Evolutionary conservation across 2,888 invertebrate species (phyloP).

Genomic region (Onchidella celtica): DNA sequence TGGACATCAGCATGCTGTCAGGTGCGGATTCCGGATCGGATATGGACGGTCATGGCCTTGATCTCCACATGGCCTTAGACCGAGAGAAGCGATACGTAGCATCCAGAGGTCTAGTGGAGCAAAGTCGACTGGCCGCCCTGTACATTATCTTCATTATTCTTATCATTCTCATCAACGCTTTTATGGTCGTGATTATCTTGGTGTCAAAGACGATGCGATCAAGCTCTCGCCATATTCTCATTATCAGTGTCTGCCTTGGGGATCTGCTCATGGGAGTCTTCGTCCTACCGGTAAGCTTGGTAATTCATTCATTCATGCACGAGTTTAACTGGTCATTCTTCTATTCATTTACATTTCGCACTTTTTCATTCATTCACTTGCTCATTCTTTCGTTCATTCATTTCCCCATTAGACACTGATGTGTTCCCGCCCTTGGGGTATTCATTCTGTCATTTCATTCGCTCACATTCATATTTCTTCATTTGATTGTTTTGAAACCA

Average conservation of each 20-base stretch:
- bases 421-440: too few relatives aligned
- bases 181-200: slow-evolving; percentile 50
- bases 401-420: neutral
- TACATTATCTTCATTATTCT: slow-evolving; percentile 50
- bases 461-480: too few relatives aligned
- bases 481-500: too few relatives aligned
- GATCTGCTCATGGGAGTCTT: slow-evolving; percentile 52
- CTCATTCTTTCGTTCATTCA: too few relatives aligned
- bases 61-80: neutral
- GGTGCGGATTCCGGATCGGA: neutral
- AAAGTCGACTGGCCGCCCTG: slow-evolving; percentile 46
- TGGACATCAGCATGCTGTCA: neutral
- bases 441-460: too few relatives aligned
- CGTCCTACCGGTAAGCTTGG: slow-evolving; percentile 48
- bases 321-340: neutral
- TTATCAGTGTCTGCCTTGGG: slow-evolving; percentile 50
- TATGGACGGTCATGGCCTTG: neutral
- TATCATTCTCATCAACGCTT: slow-evolving; percentile 50
- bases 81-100: slow-evolving; percentile 47
- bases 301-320: neutral
- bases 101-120: slow-evolving; percentile 46
- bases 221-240: slow-evolving; percentile 52
- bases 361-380: too few relatives aligned
- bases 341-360: neutral
- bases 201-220: slow-evolving; percentile 47